These are phyloP conservation scores for Diplazon laetatorius DNA, from an alignment of 2,888 invertebrate genomes.

Conservation along the genomic window DNA sequence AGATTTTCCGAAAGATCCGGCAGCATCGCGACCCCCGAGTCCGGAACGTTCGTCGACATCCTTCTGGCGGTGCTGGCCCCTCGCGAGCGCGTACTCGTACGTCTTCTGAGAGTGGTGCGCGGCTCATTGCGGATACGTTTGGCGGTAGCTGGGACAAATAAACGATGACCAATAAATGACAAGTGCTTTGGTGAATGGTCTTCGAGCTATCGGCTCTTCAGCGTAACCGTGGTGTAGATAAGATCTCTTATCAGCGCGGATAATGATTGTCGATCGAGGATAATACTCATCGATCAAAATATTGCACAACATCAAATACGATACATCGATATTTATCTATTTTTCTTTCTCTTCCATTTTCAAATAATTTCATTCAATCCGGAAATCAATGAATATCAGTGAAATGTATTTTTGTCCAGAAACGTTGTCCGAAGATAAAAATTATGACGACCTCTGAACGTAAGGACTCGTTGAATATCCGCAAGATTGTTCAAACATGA, in stretches of 20 bases:
- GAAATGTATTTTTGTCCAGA: too few relatives aligned
- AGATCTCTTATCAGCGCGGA: slow-evolving; percentile 39
- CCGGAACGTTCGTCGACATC: slow-evolving; percentile 84
- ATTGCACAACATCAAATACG: neutral
- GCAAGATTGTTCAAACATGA: too few relatives aligned
- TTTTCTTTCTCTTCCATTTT: too few relatives aligned
- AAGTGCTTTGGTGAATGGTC: neutral
- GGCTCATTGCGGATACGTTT: slow-evolving; percentile 86
- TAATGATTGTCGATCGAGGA: slow-evolving; percentile 25
- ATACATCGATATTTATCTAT: too few relatives aligned
- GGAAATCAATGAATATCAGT: too few relatives aligned
- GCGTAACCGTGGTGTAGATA: slow-evolving; percentile 12
- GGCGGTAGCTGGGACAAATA: slow-evolving; percentile 85
- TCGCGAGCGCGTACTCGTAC: slow-evolving; percentile 83
- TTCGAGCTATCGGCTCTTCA: slow-evolving; percentile 38
- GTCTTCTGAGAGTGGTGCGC: slow-evolving; percentile 86
- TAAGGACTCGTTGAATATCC: too few relatives aligned
- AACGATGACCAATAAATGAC: neutral
- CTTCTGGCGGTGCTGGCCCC: slow-evolving; percentile 84
- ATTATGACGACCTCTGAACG: too few relatives aligned
- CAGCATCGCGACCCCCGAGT: slow-evolving; percentile 90
- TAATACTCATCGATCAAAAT: neutral
- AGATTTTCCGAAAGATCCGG: slow-evolving; percentile 93
- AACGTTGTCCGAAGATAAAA: too few relatives aligned
- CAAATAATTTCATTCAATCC: too few relatives aligned